Evolutionary conservation across 2,797 vertebrate genomes (phyloP).

Genomic region (Staurois parvus): DNA sequence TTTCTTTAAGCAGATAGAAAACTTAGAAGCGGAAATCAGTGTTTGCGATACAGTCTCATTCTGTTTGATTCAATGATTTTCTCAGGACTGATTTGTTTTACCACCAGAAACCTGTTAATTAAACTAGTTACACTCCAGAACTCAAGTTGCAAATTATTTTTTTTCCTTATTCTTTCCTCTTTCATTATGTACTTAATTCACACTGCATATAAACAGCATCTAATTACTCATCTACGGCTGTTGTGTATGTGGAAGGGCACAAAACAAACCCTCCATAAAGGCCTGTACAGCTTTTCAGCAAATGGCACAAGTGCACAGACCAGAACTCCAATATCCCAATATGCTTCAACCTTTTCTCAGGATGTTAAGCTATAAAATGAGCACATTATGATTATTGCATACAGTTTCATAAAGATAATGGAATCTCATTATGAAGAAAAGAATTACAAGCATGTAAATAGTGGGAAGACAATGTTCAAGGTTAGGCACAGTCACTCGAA

Average conservation of each 20-base stretch:
- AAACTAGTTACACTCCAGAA: conserved; percentile 67
- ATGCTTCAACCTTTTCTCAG: not conserved
- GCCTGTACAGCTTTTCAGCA: conserved; percentile 28
- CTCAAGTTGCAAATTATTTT: conserved; percentile 62
- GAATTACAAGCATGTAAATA: conserved; percentile 6
- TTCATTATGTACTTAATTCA: conserved; percentile 74
- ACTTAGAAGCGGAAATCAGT: not conserved
- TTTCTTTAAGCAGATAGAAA: conserved; percentile 5
- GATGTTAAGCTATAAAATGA: not conserved
- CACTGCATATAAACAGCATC: conserved; percentile 72
- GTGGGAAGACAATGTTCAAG: conserved; percentile 17
- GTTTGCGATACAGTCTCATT: conserved; percentile 49
- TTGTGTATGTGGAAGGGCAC: conserved; percentile 61
- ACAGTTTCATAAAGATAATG: conserved; percentile 3
- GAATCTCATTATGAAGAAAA: not conserved
- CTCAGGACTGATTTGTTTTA: conserved; percentile 65
- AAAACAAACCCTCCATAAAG: conserved; percentile 58
- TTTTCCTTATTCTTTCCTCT: conserved; percentile 64
- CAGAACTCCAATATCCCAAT: not conserved
- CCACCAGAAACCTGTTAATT: conserved; percentile 71
- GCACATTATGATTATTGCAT: not conserved
- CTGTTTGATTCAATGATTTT: conserved; percentile 67
- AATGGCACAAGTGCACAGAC: not conserved
- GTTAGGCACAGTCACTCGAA: conserved; percentile 11
- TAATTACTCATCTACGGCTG: conserved; percentile 70